Evolutionary conservation across 1,140 invertebrate species (phyloP), one percentile per base, ranked within the genome.

Genomic region (Apis laboriosa): DNA sequence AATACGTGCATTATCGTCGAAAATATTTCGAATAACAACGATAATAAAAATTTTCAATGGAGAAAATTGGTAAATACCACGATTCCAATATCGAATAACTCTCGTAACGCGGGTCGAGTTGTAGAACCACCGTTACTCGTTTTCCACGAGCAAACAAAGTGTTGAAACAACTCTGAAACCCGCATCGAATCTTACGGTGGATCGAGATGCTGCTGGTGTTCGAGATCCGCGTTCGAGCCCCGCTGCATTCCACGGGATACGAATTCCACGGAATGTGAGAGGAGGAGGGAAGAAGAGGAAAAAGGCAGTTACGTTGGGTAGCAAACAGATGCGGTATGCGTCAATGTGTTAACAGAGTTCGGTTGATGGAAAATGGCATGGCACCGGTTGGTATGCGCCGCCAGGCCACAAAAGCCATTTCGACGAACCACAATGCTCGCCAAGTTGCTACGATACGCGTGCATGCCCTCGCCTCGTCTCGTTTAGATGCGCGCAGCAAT

Each of bases 341-440:
- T 43, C 34, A 43, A 43, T 43, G 34, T 90, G 88, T 89, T 90
- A 92, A 92, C 91, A 90, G 87, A 86, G 77, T 89, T 88, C 81
- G 84, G 84, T 75, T 87, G 90, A 92, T 92, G 91, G 89, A 85
- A 85, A 88, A 90, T 85, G 87, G 87, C 91, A 43, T 83, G 90
- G 87, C 85, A 90, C 88, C 86, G 87, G 87, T 91, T 83, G 90
- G 87, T 86, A 90, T 86, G 70, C 80, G 34, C 88, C 77, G 87
- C 68, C 84, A 89, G 86, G 90, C 92, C 92, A 90, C 92, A 92
- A 91, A 93, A 87, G 87, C 89, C 88, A 93, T 92, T 93, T 89
- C 91, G 89, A 88, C 73, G 90, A 43, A 93, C 93, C 93, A 93
- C 93, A 93, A 93, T 92, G 87, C 89, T 49, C 87, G 87, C 84